These are phyloP conservation scores for Desmodus rotundus DNA, from an alignment of 2,113 vertebrate species.

Conservation along the genomic window DNA sequence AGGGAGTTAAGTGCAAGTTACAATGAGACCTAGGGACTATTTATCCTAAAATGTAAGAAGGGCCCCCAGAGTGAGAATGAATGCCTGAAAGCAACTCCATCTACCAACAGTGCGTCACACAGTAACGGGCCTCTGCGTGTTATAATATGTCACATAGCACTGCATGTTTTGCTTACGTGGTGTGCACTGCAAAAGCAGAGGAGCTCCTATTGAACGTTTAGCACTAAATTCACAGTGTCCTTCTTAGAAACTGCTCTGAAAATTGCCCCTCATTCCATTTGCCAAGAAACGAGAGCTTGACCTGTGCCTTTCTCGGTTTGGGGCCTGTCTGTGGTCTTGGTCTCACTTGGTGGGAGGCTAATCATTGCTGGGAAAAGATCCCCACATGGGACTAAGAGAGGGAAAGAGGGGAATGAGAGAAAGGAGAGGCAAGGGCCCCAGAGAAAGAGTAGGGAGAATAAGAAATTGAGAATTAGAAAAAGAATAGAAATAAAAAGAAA, in stretches of 20 bases:
- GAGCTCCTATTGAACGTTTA: background rate
- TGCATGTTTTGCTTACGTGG: background rate
- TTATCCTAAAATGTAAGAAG: conserved; percentile 26
- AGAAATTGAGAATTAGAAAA: background rate
- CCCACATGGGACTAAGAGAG: background rate
- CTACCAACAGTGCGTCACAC: background rate
- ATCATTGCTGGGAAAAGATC: background rate
- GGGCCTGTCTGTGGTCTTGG: background rate
- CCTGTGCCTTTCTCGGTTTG: rapidly evolving
- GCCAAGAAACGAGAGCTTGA: background rate
- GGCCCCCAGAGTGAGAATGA: conserved; percentile 16
- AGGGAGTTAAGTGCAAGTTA: background rate
- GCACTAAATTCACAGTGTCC: background rate
- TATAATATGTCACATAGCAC: background rate
- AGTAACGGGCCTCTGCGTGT: background rate
- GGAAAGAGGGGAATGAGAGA: background rate
- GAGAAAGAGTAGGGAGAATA: background rate
- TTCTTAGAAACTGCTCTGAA: background rate
- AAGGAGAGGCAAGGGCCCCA: background rate
- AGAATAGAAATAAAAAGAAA: background rate
- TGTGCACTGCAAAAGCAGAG: background rate
- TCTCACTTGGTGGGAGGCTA: background rate
- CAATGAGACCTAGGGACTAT: background rate
- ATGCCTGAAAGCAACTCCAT: background rate
- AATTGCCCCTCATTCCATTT: background rate